Evolutionary conservation across 2,888 invertebrate genomes (phyloP).

Genomic region (Anoncus sp.): DNA sequence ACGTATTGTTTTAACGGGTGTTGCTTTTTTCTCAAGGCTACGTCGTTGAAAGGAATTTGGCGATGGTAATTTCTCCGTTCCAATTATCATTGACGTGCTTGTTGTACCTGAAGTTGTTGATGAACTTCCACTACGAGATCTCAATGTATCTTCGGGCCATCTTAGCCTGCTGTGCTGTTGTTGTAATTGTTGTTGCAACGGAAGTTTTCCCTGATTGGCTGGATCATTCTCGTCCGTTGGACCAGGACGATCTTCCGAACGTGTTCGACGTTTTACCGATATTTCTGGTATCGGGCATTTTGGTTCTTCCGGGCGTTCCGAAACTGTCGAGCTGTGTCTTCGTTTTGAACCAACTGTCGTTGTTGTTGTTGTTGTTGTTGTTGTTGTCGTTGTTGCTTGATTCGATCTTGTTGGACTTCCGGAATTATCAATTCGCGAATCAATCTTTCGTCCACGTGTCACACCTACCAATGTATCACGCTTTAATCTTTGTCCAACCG

Average conservation of each 20-base stretch:
- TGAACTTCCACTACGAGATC: constrained; percentile 41
- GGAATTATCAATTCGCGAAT: constrained; percentile 16
- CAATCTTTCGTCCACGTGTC: constrained; percentile 38
- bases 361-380: constrained; percentile 38
- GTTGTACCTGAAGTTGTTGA: constrained; percentile 31
- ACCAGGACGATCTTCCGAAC: constrained; percentile 78
- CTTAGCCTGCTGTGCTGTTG: constrained; percentile 56
- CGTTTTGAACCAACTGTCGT: constrained; percentile 67
- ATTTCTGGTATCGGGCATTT: constrained; percentile 67
- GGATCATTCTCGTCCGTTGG: constrained; percentile 83
- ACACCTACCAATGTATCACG: constrained; percentile 27
- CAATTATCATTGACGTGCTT: constrained; percentile 51
- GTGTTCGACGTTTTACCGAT: constrained; percentile 75
- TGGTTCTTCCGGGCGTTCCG: constrained; percentile 66
- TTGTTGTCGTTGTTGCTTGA: constrained; percentile 37
- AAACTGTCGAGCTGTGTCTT: constrained; percentile 75
- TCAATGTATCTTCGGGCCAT: constrained; percentile 55
- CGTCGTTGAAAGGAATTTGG: constrained; percentile 78
- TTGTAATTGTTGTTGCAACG: constrained; percentile 28
- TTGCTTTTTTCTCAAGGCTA: constrained; percentile 80
- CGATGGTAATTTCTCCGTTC: constrained; percentile 76
- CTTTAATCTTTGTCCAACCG: constrained; percentile 50
- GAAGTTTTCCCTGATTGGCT: constrained; percentile 79
- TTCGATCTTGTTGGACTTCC: constrained; percentile 59
- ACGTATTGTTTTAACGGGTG: constrained; percentile 78